These are phyloP conservation scores for Nasonovia ribisnigri DNA, from an alignment of 2,888 invertebrate genomes.

Conservation along the genomic window DNA sequence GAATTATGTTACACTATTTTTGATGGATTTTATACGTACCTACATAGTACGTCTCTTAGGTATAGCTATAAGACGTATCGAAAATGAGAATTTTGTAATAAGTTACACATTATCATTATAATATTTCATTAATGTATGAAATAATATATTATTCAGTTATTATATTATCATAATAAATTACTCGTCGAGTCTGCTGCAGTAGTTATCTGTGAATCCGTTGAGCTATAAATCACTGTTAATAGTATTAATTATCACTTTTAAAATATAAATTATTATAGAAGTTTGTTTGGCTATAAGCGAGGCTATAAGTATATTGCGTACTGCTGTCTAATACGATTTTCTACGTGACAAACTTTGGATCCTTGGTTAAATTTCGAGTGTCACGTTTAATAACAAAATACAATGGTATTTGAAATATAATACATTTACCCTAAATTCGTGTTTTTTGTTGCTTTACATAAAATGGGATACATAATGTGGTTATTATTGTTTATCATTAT, in stretches of 20 bases:
- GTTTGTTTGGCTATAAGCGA: not conserved
- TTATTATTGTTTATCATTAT: slow-evolving; percentile 15
- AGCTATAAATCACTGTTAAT: not conserved
- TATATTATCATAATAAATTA: not conserved
- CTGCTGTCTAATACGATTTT: slow-evolving; percentile 5
- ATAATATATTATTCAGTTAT: not conserved
- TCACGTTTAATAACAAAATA: not conserved
- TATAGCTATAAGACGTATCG: not conserved
- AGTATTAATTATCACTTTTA: not conserved
- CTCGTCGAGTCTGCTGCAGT: not conserved
- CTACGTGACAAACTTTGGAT: not conserved
- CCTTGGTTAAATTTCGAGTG: not conserved
- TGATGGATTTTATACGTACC: not conserved
- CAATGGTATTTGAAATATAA: not conserved
- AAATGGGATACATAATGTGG: not conserved
- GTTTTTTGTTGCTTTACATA: not conserved
- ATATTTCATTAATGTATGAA: not conserved
- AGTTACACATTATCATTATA: too few species aligned
- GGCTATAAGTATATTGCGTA: not conserved
- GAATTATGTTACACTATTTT: not conserved
- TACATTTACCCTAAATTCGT: not conserved
- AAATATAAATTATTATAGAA: slow-evolving; percentile 9
- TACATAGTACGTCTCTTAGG: too few species aligned
- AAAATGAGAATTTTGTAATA: not conserved
- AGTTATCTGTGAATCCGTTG: not conserved